These are phyloP conservation scores for Abscondita cerata DNA, from an alignment of 2,888 invertebrate species.

Conservation along the genomic window DNA sequence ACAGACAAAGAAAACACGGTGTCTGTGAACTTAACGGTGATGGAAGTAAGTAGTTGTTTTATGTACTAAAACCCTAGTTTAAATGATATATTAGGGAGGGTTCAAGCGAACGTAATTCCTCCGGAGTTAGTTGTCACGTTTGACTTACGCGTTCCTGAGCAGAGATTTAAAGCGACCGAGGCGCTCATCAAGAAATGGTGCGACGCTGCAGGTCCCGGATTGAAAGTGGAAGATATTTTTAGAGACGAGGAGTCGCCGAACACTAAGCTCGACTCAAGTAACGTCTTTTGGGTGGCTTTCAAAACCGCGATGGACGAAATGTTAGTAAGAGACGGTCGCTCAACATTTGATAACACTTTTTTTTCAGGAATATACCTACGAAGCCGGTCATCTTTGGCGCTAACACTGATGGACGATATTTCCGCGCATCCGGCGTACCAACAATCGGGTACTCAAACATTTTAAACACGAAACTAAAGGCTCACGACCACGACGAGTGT, in stretches of 20 bases:
- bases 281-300: conserved; percentile 69
- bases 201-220: conserved; percentile 65
- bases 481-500: neutral
- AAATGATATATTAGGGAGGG: conserved; percentile 71
- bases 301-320: conserved; percentile 60
- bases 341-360: too few species aligned
- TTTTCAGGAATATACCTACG: neutral
- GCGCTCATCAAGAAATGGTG: conserved; percentile 56
- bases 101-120: conserved; percentile 91
- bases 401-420: neutral
- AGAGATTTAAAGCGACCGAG: conserved; percentile 68
- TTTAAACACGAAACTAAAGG: neutral
- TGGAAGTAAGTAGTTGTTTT: conserved; percentile 64
- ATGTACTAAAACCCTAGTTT: neutral
- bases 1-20: conserved; percentile 68
- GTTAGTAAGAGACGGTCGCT: conserved; percentile 44
- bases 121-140: conserved; percentile 77
- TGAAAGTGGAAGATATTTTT: conserved; percentile 62
- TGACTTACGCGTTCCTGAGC: conserved; percentile 74
- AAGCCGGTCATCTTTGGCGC: neutral
- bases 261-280: conserved; percentile 62
- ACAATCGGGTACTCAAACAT: neutral
- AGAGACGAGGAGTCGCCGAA: conserved; percentile 60
- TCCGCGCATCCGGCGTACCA: neutral
- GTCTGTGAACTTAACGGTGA: conserved; percentile 81